Percentiles rank a stretch among this genome's conserved stretches.
Conservation (phyloP, 2,797 vertebrate species). For the Halcyon smyrnensis region DNA sequence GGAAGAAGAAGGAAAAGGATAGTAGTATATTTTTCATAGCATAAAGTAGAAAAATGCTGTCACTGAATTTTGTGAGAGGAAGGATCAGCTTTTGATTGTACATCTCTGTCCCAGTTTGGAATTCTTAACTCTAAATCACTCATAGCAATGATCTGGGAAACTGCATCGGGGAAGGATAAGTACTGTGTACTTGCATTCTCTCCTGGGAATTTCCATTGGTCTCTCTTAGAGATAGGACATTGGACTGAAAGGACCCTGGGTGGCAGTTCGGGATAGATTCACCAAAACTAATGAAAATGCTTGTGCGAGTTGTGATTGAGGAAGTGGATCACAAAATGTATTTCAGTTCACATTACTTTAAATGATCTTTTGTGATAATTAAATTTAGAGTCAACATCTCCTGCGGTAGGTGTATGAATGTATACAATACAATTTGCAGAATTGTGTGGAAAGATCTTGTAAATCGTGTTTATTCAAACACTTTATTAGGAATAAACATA, state of each 20-base stretch:
- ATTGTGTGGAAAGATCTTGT: neutral
- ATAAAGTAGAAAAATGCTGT: neutral
- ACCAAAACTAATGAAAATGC: neutral
- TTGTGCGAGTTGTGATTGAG: neutral
- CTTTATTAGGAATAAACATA: neutral
- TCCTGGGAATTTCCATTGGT: neutral
- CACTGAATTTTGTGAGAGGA: neutral
- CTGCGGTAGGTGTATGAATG: neutral
- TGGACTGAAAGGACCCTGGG: neutral
- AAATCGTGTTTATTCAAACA: fast-evolving
- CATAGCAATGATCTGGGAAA: neutral
- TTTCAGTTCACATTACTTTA: neutral
- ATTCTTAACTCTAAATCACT: neutral
- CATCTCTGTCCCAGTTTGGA: neutral
- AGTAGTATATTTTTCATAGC: neutral
- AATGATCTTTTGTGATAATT: neutral
- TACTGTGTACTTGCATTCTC: neutral
- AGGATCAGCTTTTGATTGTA: neutral
- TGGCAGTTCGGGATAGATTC: neutral
- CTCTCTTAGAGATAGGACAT: neutral
- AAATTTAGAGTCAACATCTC: neutral
- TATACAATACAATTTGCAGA: neutral
- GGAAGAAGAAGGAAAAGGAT: neutral
- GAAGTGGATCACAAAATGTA: neutral
- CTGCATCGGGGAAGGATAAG: neutral